Conservation (phyloP, 2,113 vertebrate species). For the Montifringilla adamsi region DNA sequence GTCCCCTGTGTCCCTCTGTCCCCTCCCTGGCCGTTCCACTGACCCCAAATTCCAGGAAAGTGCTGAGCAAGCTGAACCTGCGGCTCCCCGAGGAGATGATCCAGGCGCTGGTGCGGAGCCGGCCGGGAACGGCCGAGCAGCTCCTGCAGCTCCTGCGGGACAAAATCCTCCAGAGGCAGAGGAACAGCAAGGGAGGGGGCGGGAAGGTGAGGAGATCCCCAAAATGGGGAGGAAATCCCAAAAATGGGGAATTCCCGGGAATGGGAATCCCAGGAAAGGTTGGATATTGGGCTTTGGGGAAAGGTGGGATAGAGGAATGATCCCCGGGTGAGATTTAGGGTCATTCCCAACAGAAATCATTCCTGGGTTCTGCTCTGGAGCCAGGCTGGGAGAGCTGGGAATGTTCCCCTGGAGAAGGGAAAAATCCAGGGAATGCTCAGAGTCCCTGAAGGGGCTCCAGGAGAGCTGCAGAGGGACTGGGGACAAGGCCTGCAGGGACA, state of each 20-base stretch:
- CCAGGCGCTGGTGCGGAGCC: not conserved
- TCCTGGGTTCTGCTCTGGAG: not conserved
- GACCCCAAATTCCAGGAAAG: not conserved
- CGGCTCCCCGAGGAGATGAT: not conserved
- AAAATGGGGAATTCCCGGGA: not conserved
- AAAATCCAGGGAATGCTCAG: not conserved
- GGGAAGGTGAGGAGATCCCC: not conserved
- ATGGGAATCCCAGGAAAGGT: not conserved
- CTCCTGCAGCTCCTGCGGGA: not conserved
- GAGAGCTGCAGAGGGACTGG: not conserved
- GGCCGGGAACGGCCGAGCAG: not conserved
- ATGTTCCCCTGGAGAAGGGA: not conserved
- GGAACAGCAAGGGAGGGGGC: too few species aligned
- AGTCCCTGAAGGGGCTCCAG: not conserved
- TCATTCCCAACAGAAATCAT: not conserved
- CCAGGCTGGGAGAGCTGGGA: not conserved
- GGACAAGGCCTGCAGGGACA: not conserved
- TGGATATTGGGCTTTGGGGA: too few species aligned
- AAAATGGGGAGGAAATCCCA: not conserved
- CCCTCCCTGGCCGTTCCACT: fast-evolving
- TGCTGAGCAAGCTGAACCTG: not conserved
- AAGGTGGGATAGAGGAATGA: too few species aligned
- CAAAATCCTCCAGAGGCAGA: not conserved
- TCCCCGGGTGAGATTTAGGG: not conserved
- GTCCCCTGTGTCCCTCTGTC: not conserved